These are phyloP conservation scores for Pristionchus maxplancki DNA, from an alignment of 2,888 invertebrate genomes.

Conservation along the genomic window DNA sequence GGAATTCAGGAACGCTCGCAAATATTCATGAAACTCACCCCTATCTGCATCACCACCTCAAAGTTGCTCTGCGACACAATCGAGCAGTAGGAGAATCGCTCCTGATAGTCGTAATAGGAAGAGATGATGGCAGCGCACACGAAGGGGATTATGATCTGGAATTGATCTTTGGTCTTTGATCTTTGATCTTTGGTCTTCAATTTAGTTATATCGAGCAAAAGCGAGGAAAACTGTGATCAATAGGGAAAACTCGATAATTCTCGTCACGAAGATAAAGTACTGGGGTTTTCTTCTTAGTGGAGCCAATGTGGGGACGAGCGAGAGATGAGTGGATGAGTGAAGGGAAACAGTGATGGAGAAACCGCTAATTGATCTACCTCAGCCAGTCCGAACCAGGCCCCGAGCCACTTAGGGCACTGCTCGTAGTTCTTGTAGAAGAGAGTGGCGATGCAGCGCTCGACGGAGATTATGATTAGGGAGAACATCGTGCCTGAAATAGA, in stretches of 20 bases:
- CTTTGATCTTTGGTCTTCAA: neutral
- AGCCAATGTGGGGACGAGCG: too few species aligned
- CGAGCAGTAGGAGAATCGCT: neutral
- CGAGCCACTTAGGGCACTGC: slow-evolving; percentile 17
- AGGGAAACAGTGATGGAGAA: too few species aligned
- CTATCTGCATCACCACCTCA: neutral
- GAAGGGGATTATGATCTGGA: slow-evolving; percentile 14
- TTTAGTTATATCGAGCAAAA: too few species aligned
- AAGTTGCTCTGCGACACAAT: slow-evolving; percentile 13
- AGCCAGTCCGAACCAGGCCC: neutral
- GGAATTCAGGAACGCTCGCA: too few species aligned
- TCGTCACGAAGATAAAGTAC: too few species aligned
- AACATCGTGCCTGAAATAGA: slow-evolving; percentile 27
- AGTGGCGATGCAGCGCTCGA: slow-evolving; percentile 1
- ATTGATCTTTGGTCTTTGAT: neutral
- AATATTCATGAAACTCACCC: too few species aligned
- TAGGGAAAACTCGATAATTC: too few species aligned
- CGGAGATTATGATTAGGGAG: neutral
- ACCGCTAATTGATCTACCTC: too few species aligned
- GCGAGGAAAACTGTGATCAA: neutral
- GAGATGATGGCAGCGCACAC: neutral
- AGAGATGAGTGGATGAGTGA: too few species aligned
- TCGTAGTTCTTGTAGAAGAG: neutral
- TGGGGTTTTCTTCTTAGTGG: too few species aligned
- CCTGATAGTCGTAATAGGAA: neutral